These are phyloP conservation scores for Selenia dentaria DNA, from an alignment of 2,888 invertebrate species.

Conservation along the genomic window DNA sequence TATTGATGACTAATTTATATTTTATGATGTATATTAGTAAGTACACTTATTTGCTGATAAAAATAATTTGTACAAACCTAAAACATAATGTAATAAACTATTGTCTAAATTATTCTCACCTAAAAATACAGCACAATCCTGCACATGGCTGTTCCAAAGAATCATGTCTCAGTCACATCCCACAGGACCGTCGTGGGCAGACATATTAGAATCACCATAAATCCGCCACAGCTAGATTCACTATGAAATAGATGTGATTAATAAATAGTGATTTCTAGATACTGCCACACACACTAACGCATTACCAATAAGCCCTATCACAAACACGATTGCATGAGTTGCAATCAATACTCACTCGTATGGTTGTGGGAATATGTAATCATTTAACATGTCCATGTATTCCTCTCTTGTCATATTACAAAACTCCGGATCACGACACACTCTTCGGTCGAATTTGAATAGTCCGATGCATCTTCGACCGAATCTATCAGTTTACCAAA, in stretches of 20 bases:
- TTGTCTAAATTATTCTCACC: no score
- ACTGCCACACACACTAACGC: slow-evolving; percentile 95
- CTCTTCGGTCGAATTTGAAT: slow-evolving; percentile 48
- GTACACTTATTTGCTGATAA: no score
- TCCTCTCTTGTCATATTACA: slow-evolving; percentile 83
- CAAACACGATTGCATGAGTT: slow-evolving; percentile 91
- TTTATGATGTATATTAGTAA: no score
- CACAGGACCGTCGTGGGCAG: slow-evolving; percentile 94
- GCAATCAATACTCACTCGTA: slow-evolving; percentile 92
- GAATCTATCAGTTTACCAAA: slow-evolving; percentile 39
- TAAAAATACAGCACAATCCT: slow-evolving; percentile 95
- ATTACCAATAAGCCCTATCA: slow-evolving; percentile 94
- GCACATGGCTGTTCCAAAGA: slow-evolving; percentile 93
- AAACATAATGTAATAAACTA: no score
- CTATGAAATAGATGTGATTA: slow-evolving; percentile 98
- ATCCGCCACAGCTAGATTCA: slow-evolving; percentile 95
- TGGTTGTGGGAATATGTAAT: slow-evolving; percentile 88
- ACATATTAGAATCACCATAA: slow-evolving; percentile 94
- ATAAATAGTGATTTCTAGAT: slow-evolving; percentile 94
- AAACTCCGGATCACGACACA: slow-evolving; percentile 75
- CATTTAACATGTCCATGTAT: slow-evolving; percentile 85
- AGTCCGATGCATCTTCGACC: slow-evolving; percentile 39
- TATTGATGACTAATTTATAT: no score
- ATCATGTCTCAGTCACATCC: slow-evolving; percentile 98
- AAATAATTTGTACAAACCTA: no score